These are phyloP conservation scores for Dioctria rufipes DNA, from an alignment of 2,888 invertebrate genomes.

Conservation along the genomic window DNA sequence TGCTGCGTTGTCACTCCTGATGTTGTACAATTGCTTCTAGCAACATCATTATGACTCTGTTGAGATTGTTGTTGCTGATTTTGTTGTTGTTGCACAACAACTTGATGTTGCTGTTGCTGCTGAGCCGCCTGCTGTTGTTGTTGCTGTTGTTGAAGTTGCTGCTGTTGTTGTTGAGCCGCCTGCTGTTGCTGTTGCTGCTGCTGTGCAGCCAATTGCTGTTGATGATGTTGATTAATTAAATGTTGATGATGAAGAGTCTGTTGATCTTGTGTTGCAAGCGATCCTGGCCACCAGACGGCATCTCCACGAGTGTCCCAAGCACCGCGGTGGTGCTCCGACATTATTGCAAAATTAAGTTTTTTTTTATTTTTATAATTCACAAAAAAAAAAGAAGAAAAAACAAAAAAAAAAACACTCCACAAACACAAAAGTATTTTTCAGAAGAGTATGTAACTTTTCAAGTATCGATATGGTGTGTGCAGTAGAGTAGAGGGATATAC, in stretches of 20 bases:
- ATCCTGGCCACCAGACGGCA: slow-evolving; percentile 75
- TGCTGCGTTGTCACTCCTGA: slow-evolving; percentile 79
- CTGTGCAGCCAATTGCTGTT: slow-evolving; percentile 73
- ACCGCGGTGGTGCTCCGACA: slow-evolving; percentile 79
- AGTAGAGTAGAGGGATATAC: slow-evolving; percentile 7
- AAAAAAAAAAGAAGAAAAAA: background rate
- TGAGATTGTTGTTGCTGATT: slow-evolving; percentile 71
- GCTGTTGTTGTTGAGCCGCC: slow-evolving; percentile 67
- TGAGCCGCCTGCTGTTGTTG: slow-evolving; percentile 72
- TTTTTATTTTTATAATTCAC: background rate
- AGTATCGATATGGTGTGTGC: slow-evolving; percentile 35
- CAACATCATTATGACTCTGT: slow-evolving; percentile 72
- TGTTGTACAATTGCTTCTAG: slow-evolving; percentile 75
- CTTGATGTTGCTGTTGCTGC: slow-evolving; percentile 68
- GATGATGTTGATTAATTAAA: slow-evolving; percentile 73
- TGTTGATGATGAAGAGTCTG: slow-evolving; percentile 72
- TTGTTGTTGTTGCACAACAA: slow-evolving; percentile 70
- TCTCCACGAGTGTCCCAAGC: slow-evolving; percentile 77
- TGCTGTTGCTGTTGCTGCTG: slow-evolving; percentile 72
- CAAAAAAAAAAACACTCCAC: slow-evolving; percentile 54
- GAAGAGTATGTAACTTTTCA: slow-evolving; percentile 31
- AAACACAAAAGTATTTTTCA: slow-evolving; percentile 56
- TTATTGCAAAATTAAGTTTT: slow-evolving; percentile 63
- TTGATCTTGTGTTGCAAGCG: slow-evolving; percentile 72
- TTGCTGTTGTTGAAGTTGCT: slow-evolving; percentile 67